Conservation (phyloP, 2,888 invertebrate genomes). For the Melanophora roralis region DNA sequence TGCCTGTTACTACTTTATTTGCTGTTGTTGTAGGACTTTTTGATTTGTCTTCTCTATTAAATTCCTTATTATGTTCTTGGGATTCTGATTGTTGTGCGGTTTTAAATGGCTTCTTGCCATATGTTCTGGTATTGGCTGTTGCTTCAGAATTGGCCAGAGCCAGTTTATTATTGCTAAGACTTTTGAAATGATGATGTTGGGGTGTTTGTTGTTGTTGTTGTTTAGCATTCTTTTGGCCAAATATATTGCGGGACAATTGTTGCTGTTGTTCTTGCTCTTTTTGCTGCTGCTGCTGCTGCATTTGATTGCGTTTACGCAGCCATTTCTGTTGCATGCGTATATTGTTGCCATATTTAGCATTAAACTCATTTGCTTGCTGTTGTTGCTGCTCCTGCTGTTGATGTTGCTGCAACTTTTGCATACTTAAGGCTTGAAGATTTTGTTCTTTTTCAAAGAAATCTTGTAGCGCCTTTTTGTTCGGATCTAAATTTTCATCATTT, state of each 20-base stretch:
- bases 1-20: neutral
- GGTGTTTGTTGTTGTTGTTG: constrained; percentile 55
- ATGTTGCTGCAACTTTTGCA: constrained; percentile 45
- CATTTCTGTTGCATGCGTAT: constrained; percentile 72
- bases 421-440: constrained; percentile 32
- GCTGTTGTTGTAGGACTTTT: constrained; percentile 2
- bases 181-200: constrained; percentile 67
- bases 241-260: constrained; percentile 70
- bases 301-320: constrained; percentile 72
- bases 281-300: constrained; percentile 68
- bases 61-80: constrained; percentile 55
- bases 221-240: constrained; percentile 63
- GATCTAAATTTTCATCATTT: constrained; percentile 69
- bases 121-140: constrained; percentile 67
- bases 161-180: constrained; percentile 64
- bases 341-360: constrained; percentile 66
- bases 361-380: constrained; percentile 48
- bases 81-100: constrained; percentile 52
- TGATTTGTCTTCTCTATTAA: constrained; percentile 16
- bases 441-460: constrained; percentile 71
- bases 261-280: constrained; percentile 65
- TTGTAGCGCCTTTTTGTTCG: constrained; percentile 67
- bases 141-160: constrained; percentile 71
- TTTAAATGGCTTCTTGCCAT: constrained; percentile 8
- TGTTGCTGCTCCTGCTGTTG: constrained; percentile 46